phyloP scores from a whole-genome alignment of 2,888 invertebrate species.

The Shargacucullia verbasci region DNA sequence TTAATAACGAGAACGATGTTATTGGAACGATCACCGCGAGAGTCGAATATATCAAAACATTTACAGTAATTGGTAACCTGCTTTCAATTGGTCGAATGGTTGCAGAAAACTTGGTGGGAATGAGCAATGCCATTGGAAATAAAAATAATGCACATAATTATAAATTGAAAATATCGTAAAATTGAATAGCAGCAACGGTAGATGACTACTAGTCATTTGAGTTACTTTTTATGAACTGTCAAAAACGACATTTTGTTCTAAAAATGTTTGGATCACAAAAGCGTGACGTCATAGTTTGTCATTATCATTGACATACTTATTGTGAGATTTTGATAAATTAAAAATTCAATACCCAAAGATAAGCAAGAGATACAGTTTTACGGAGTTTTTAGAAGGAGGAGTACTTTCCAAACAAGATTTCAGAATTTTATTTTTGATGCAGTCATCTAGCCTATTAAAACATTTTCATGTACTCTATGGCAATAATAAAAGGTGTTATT shows the following conservation, averaged over 20 bases:
- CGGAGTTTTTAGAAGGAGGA: no score
- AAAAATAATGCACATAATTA: constrained; percentile 6
- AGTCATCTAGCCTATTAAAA: constrained; percentile 25
- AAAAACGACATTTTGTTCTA: no score
- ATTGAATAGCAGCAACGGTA: constrained; percentile 9
- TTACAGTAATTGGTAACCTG: constrained; percentile 30
- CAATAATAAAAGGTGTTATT: constrained; percentile 36
- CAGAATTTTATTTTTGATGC: no score
- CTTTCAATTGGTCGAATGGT: constrained; percentile 22
- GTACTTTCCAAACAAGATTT: no score
- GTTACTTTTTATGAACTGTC: no score
- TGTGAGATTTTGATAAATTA: no score
- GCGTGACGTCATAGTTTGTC: no score
- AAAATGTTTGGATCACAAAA: no score
- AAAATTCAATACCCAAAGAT: no score
- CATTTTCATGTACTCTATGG: constrained; percentile 15
- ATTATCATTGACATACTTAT: no score
- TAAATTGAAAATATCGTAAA: constrained; percentile 16
- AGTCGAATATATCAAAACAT: constrained; percentile 30
- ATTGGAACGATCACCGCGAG: constrained; percentile 37
- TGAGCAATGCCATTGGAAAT: constrained; percentile 3
- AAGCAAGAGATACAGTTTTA: no score
- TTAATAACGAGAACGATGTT: constrained; percentile 48
- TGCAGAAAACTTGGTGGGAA: constrained; percentile 15
- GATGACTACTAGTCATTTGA: no score